These are phyloP conservation scores for Nautilus pompilius DNA, from an alignment of 1,140 invertebrate species.

Conservation along the genomic window DNA sequence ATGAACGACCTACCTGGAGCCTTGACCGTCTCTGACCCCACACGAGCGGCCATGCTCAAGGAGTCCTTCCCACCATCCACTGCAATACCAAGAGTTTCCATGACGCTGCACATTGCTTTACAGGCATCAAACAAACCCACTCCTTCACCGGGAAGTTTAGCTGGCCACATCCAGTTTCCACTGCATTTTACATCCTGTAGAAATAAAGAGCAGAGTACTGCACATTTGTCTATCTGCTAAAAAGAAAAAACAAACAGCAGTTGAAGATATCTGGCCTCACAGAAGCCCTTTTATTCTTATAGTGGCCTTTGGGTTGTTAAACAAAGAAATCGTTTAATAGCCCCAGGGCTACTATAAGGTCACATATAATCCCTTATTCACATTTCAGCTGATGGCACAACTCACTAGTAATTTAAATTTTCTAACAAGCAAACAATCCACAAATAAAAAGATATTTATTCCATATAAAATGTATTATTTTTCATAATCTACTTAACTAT, in stretches of 20 bases:
- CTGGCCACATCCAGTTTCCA: slow-evolving; percentile 99
- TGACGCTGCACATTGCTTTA: slow-evolving; percentile 79
- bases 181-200: slow-evolving; percentile 88
- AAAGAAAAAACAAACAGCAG: too few species aligned
- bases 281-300: background rate
- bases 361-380: too few species aligned
- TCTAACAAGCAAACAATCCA: too few species aligned
- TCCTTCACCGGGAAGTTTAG: slow-evolving; percentile 89
- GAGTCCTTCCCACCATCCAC: slow-evolving; percentile 98
- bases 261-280: background rate
- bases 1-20: slow-evolving; percentile 65
- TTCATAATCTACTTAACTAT: too few species aligned
- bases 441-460: too few species aligned
- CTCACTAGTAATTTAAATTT: too few species aligned
- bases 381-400: too few species aligned
- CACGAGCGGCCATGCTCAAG: slow-evolving; percentile 91
- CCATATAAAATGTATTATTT: too few species aligned
- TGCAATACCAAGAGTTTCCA: slow-evolving; percentile 84
- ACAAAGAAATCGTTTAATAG: too few species aligned
- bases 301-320: background rate
- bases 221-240: too few species aligned
- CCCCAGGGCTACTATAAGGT: too few species aligned
- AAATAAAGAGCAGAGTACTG: slow-evolving; percentile 1
- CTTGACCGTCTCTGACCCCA: slow-evolving; percentile 72
- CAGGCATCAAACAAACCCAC: slow-evolving; percentile 83